Evolutionary conservation across 1,140 invertebrate species (phyloP).

Genomic region (Zaprionus tsacasi): DNA sequence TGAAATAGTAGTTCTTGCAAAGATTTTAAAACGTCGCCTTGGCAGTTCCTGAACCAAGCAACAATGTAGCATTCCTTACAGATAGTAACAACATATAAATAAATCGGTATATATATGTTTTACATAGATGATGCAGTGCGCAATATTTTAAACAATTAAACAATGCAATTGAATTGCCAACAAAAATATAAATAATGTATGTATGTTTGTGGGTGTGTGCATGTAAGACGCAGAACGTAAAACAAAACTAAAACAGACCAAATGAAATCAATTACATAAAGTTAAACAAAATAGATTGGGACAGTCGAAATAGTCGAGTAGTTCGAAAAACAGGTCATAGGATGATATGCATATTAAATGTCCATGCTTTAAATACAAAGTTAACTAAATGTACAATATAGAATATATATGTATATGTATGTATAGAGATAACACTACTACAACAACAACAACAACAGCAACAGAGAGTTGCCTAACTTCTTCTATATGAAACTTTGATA

Average conservation of each 20-base stretch:
- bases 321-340: constrained; percentile 5
- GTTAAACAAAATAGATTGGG: constrained; percentile 60
- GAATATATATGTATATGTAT: constrained; percentile 35
- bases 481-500: not conserved
- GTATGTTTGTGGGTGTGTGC: not conserved
- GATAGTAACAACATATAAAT: constrained; percentile 27
- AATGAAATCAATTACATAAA: constrained; percentile 62
- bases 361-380: constrained; percentile 76
- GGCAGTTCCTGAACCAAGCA: constrained; percentile 21
- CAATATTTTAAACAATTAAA: constrained; percentile 34
- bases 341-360: constrained; percentile 51
- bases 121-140: constrained; percentile 16
- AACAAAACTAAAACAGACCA: constrained; percentile 29
- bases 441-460: not conserved
- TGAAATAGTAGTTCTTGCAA: constrained; percentile 3
- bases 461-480: not conserved
- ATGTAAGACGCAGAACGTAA: constrained; percentile 8
- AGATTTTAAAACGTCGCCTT: constrained; percentile 27
- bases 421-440: constrained; percentile 23
- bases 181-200: constrained; percentile 18
- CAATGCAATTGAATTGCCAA: constrained; percentile 45
- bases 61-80: constrained; percentile 30
- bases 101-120: constrained; percentile 19
- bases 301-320: constrained; percentile 24
- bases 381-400: constrained; percentile 79